phyloP scores from a whole-genome alignment of 1,140 invertebrate genomes.

The Drosophila hydei region DNA sequence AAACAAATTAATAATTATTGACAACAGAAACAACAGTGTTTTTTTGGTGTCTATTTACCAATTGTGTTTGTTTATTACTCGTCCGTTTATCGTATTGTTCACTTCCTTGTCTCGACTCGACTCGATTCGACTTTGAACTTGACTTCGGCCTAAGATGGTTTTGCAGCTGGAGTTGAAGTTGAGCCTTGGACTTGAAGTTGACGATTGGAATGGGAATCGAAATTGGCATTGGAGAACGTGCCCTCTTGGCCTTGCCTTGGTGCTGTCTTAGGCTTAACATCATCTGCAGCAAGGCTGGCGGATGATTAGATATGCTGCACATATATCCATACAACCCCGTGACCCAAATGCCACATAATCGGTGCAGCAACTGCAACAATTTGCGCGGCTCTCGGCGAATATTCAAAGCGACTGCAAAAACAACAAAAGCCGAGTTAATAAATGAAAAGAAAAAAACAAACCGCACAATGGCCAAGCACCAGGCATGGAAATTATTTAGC shows the following conservation, averaged over 20 bases:
- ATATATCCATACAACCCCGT: slow-evolving; percentile 21
- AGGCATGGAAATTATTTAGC: slow-evolving; percentile 49
- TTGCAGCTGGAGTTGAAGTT: slow-evolving; percentile 6
- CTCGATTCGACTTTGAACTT: slow-evolving; percentile 61
- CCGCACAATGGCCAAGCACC: slow-evolving; percentile 41
- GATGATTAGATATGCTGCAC: background rate
- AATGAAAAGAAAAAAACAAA: slow-evolving; percentile 10
- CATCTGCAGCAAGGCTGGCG: background rate
- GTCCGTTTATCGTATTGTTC: slow-evolving; percentile 45
- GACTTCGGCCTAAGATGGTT: slow-evolving; percentile 4
- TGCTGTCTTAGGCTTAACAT: background rate
- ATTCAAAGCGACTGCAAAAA: background rate
- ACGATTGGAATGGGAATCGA: background rate
- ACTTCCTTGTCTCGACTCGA: slow-evolving; percentile 18
- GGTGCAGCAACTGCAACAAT: slow-evolving; percentile 34
- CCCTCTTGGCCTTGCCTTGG: background rate
- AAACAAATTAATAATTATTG: slow-evolving; percentile 22
- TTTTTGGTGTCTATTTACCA: slow-evolving; percentile 12
- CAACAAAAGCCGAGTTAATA: slow-evolving; percentile 49
- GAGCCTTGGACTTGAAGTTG: slow-evolving; percentile 14
- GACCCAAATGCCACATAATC: slow-evolving; percentile 53
- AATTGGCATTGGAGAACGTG: background rate
- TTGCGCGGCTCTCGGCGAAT: slow-evolving; percentile 13
- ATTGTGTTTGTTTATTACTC: slow-evolving; percentile 38
- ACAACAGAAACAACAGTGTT: slow-evolving; percentile 16